Evolutionary conservation across 2,797 vertebrate genomes (phyloP).

Genomic region (Rhabdophis nuchalis): DNA sequence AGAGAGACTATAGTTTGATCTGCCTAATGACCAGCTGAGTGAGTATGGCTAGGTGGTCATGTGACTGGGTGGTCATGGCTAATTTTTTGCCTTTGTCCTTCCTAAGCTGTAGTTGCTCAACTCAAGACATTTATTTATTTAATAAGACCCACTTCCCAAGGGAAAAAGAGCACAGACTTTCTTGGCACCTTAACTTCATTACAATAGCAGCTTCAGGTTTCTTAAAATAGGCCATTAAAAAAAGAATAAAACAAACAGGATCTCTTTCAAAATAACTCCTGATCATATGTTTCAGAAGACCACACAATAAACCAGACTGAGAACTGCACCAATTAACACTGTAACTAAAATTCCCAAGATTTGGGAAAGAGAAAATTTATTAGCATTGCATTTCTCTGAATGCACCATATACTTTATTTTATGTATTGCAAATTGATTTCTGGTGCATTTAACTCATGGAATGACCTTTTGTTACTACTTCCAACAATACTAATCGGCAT

Average conservation of each 20-base stretch:
- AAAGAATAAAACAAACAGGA: no score
- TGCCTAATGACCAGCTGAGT: no score
- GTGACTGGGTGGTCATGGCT: slow-evolving; percentile 31
- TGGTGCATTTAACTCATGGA: slow-evolving; percentile 54
- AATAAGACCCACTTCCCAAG: slow-evolving; percentile 59
- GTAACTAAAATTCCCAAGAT: slow-evolving; percentile 80
- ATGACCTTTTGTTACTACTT: slow-evolving; percentile 83
- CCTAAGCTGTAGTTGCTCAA: no score
- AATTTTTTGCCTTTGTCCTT: no score
- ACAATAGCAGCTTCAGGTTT: no score
- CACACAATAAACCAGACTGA: slow-evolving; percentile 8
- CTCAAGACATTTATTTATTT: slow-evolving; percentile 49
- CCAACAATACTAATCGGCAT: slow-evolving; percentile 78
- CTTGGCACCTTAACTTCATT: no score
- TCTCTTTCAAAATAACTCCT: no score
- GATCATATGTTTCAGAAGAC: no score
- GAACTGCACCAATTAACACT: slow-evolving; percentile 80
- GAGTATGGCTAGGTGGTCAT: no score
- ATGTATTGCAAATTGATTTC: slow-evolving; percentile 78
- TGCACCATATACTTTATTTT: slow-evolving; percentile 62
- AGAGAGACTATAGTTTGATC: no score
- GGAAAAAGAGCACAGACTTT: slow-evolving; percentile 48
- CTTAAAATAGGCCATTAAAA: no score
- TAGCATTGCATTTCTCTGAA: no score
- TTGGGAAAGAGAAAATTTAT: slow-evolving; percentile 59